Conservation (phyloP, 1,140 invertebrate genomes). For the Achatina immaculata region DNA sequence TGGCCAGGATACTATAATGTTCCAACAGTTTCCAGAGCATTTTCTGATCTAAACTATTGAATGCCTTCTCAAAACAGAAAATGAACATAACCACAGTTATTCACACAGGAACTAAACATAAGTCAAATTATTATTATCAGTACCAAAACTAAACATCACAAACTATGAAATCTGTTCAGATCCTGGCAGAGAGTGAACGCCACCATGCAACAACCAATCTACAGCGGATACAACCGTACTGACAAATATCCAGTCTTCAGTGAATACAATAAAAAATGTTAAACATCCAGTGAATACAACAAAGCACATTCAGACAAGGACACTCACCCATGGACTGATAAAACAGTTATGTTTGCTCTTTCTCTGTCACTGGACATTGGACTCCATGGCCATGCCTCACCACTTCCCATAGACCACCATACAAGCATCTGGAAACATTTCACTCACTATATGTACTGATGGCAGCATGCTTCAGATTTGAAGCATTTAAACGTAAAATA, state of each 20-base stretch:
- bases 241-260: neutral
- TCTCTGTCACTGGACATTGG: constrained; percentile 84
- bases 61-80: too few species aligned
- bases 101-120: too few species aligned
- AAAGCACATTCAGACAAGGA: neutral
- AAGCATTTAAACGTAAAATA: neutral
- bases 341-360: constrained; percentile 83
- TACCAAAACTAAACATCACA: too few species aligned
- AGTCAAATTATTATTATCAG: too few species aligned
- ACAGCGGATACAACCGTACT: too few species aligned
- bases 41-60: too few species aligned
- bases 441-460: neutral
- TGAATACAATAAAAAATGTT: neutral
- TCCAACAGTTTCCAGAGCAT: too few species aligned
- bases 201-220: too few species aligned
- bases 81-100: too few species aligned
- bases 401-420: constrained; percentile 83
- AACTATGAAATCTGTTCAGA: too few species aligned
- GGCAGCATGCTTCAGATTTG: neutral
- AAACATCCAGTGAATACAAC: neutral
- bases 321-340: constrained; percentile 73
- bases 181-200: too few species aligned
- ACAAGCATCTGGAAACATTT: constrained; percentile 74
- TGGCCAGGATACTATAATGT: too few species aligned
- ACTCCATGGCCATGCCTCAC: constrained; percentile 88